Conservation (phyloP, 2,113 vertebrate species). For the Chaetura pelagica region DNA sequence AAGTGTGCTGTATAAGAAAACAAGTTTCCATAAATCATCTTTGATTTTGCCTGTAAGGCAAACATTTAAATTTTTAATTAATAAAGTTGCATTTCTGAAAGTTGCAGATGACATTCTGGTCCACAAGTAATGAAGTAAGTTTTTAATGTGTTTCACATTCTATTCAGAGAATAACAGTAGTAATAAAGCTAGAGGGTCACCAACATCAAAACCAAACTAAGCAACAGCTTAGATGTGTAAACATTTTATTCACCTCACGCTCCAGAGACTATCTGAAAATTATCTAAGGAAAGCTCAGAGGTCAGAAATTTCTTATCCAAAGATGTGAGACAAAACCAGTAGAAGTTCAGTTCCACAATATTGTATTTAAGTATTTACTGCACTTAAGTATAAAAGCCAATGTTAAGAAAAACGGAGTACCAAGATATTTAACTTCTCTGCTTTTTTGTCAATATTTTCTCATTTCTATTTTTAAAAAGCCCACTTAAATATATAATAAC, state of each 20-base stretch:
- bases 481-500: not conserved
- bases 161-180: not conserved
- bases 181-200: not conserved
- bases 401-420: not conserved
- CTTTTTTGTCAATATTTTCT: not conserved
- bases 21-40: not conserved
- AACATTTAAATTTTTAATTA: slow-evolving; percentile 62
- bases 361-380: not conserved
- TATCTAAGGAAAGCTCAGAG: not conserved
- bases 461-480: not conserved
- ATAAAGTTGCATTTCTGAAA: slow-evolving; percentile 71
- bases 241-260: not conserved
- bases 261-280: not conserved
- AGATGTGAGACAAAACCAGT: not conserved
- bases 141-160: not conserved
- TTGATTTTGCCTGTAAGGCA: slow-evolving; percentile 62
- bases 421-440: not conserved
- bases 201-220: not conserved
- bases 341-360: not conserved
- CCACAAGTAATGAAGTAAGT: slow-evolving; percentile 72
- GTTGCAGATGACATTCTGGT: slow-evolving; percentile 56
- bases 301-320: not conserved
- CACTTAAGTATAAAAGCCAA: not conserved
- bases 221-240: not conserved
- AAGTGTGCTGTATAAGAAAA: not conserved